Evolutionary conservation across 2,113 vertebrate species (phyloP), one percentile per base, ranked within the genome.

Genomic region (Notiomystis cincta): DNA sequence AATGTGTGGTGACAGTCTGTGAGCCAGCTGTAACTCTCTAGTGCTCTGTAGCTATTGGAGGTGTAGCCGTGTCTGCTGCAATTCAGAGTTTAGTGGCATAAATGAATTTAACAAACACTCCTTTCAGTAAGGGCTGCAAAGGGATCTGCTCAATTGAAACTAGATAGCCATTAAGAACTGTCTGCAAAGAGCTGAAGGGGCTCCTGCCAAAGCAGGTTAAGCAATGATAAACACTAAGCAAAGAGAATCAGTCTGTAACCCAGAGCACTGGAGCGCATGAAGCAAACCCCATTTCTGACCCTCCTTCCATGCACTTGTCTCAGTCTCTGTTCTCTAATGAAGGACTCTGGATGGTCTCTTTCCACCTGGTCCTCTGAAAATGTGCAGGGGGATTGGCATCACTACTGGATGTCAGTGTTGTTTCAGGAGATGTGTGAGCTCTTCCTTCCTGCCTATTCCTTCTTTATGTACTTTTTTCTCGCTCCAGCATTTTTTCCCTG

Each of bases 161-260:
- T 45, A 54, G 70, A 79, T 69, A 64, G 58, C 44, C 57, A 60
- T 94, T 93, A 76, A 88, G 50, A 69, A 45, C n/a, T 56, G 23
- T 40, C 57, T 79, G 54, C 50, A 60, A 77, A 67, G 70, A 72
- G 65, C 48, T 95, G 83, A 38, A 76, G 81, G 60, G 28, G 75
- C 45, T 91, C 33, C 66, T 91, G 87, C 82, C 75, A 88, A 58
- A 73, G 38, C 28, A 94, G 51, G 72, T 91, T 93, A 75, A 83
- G 42, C 28, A 61, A 47, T 71, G 87, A 73, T 15, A 61, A 95
- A 73, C 48, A 31, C 12, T 24, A 47, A 87, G n/a, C 27, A 58
- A 90, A 56, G 50, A 77, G 45, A 95, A 77, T 82, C 79, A 40
- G 10, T 54, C 45, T 31, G 70, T 38, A 66, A 56, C 27, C 25